Base-by-base conservation (phyloP, 2,888 invertebrate species). In the Phortica okadai region DNA sequence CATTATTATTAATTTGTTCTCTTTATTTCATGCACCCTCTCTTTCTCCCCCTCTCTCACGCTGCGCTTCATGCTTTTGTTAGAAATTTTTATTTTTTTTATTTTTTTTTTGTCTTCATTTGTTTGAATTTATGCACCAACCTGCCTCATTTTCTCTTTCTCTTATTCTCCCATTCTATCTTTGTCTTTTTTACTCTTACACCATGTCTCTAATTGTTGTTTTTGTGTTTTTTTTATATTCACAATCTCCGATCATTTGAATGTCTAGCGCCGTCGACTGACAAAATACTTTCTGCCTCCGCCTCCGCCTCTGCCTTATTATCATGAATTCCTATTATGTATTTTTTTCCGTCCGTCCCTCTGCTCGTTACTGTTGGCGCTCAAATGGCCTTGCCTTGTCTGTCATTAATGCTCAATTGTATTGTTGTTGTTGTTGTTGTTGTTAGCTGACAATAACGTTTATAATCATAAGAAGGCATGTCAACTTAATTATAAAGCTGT, bases 1-100 rank as follows among this genome's bases (percentile, higher is more conserved):
- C 50, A 50, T 50, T 59, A 21, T 59, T n/a, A 59, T 59, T 59
- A 59, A n/a, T 59, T 54, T 54, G 54, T 54, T 54, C 54, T 54
- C 54, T 54, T 54, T 54, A n/a, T 10, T 6, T 54, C n/a, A 14
- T 54, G 54, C 54, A 6, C 54, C 8, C 50, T 50, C 50, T 50
- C 50, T 14, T 14, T 50, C 8, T 6, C 50, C 6, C 50, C 4
- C 50, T 6, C 50, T 21, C 21, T 21, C 21, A 21, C 21, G 21
- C 21, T 21, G 21, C 21, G 21, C 50, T 50, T 50, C 14, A 14
- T 14, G 50, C 14, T 50, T 54, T 54, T n/a, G 11, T n/a, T 14
- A 14, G n/a, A 10, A 54, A n/a, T n/a, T 54, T 54, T 54, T 54
- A 1, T 2, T 54, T 54, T 54, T 54, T 10, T 1, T n/a, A 5